Evolutionary conservation across 2,797 vertebrate genomes (phyloP).

Genomic region (Enteromius afrohamiltoni): DNA sequence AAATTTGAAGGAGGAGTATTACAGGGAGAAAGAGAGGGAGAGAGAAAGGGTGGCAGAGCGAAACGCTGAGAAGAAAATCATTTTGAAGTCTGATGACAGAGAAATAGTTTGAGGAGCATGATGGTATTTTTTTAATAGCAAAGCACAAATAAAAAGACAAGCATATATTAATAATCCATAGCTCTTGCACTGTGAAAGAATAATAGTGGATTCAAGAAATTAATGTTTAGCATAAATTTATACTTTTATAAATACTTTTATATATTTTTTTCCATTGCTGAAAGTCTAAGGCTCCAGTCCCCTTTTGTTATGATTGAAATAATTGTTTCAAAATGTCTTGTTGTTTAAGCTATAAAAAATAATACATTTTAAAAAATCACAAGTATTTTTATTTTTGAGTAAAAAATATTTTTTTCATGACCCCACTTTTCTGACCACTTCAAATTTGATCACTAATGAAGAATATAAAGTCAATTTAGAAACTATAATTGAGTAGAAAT

Average conservation of each 20-base stretch:
- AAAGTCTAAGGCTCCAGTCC: background rate
- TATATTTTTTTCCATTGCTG: background rate
- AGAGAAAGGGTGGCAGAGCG: constrained; percentile 16
- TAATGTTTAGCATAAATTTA: background rate
- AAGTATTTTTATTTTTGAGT: background rate
- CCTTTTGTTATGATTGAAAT: background rate
- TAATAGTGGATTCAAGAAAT: background rate
- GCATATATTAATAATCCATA: background rate
- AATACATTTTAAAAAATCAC: background rate
- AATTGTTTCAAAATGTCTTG: background rate
- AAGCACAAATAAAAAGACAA: background rate
- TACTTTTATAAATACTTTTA: background rate
- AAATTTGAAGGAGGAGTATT: constrained; percentile 51
- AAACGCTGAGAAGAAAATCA: background rate
- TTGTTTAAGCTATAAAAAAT: background rate
- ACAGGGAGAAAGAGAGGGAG: constrained; percentile 53
- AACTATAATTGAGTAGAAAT: background rate
- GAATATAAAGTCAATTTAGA: background rate
- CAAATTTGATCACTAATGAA: background rate
- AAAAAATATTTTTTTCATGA: background rate
- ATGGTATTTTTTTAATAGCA: background rate
- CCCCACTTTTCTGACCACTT: background rate
- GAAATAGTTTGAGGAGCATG: background rate
- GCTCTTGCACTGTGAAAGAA: background rate
- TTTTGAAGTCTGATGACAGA: background rate